Evolutionary conservation across 2,888 invertebrate species (phyloP).

Genomic region (Plebejus anna): DNA sequence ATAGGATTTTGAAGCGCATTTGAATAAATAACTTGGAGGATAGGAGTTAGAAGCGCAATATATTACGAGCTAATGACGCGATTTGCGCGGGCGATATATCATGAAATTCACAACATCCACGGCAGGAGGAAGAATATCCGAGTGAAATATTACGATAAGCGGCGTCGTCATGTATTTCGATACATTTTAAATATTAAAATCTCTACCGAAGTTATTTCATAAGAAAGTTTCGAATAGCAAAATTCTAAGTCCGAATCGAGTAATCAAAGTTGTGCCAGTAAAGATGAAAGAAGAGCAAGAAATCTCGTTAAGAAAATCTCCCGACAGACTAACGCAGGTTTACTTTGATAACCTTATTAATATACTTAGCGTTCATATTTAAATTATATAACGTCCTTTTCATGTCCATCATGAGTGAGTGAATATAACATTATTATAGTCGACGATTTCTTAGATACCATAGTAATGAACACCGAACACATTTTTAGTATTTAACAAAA

Average conservation of each 20-base stretch:
- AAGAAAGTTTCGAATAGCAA: slow-evolving; percentile 37
- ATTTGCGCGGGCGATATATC: slow-evolving; percentile 15
- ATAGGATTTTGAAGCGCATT: background rate
- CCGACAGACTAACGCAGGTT: slow-evolving; percentile 5
- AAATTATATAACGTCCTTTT: background rate
- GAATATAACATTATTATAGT: no score
- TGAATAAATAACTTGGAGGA: background rate
- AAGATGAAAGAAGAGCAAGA: slow-evolving; percentile 38
- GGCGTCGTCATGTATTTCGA: background rate
- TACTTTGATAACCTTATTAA: slow-evolving; percentile 11
- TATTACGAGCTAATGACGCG: slow-evolving; percentile 18
- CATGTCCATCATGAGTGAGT: background rate
- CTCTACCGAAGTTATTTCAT: background rate
- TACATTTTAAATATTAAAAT: slow-evolving; percentile 12
- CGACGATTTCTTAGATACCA: no score
- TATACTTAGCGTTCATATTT: slow-evolving; percentile 2
- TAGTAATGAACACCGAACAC: no score
- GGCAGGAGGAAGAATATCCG: background rate
- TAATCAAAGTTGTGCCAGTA: slow-evolving; percentile 59
- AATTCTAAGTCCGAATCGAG: slow-evolving; percentile 56
- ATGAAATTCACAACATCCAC: slow-evolving; percentile 15
- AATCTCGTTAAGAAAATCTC: slow-evolving; percentile 30
- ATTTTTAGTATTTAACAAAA: background rate
- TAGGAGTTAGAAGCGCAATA: slow-evolving; percentile 15
- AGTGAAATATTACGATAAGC: slow-evolving; percentile 20